Base-by-base conservation (phyloP, 2,113 vertebrate species). In the Melanostigma gelatinosum region DNA sequence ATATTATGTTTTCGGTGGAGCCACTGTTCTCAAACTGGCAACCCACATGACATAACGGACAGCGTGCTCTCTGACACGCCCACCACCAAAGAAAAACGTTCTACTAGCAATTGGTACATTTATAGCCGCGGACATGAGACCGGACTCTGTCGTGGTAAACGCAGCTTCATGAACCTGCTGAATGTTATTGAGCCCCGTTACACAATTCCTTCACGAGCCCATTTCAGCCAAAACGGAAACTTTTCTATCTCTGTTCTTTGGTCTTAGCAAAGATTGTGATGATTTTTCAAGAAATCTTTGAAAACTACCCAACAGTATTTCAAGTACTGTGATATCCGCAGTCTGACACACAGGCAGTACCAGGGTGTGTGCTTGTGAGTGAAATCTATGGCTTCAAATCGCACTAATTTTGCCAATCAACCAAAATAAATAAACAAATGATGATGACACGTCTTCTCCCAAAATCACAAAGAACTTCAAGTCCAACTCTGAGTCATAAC, bases 361-460 rank as follows among this genome's bases (percentile, higher is more conserved):
- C 40, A 63, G 70, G 75, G 68, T 13, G 52, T 71, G 74, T 64
- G 75, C 42, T 42, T 67, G 80, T n/a, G 9, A 81, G 62, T 88
- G 66, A 83, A 85, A 86, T 77, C 63, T 76, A 90, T 90, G 91
- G 90, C 90, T 93, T 91, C 57, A 71, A 77, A 74, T 85, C 69
- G 71, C 32, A 65, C 77, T 60, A 75, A 58, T 85, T 82, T 84
- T 85, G 79, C 78, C 46, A 57, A 11, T 36, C 32, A 72, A 81
- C 50, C 67, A 78, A 76, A 87, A 88, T 89, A 91, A 89, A 87
- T 85, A 82, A 75, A 85, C n/a, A 84, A 77, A 75, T 64, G 72
- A 52, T 71, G 73, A 85, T 80, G 85, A 85, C 82, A 77, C 72
- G 24, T 29, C 64, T 80, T 27, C 60, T 80, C 63, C 50, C 24